Conservation (phyloP, 2,113 vertebrate species). For the Synodontis membranacea region DNA sequence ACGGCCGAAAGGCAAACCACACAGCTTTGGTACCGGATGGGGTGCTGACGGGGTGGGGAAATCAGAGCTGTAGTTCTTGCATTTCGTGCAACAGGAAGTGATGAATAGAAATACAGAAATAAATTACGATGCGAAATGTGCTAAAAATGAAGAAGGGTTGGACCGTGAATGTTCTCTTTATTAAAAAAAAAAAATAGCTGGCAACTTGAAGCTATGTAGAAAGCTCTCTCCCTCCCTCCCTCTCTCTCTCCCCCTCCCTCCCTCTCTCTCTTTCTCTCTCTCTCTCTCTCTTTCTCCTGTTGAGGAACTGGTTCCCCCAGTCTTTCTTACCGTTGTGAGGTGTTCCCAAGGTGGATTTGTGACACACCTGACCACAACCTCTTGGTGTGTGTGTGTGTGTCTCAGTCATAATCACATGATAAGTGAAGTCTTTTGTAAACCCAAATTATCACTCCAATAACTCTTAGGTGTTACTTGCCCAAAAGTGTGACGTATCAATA, state of each 20-base stretch:
- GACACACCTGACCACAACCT: conserved; percentile 39
- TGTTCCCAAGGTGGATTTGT: conserved; percentile 55
- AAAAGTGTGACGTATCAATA: background rate
- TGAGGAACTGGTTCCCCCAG: conserved; percentile 56
- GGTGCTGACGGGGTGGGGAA: too few species aligned
- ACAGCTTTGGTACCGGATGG: too few species aligned
- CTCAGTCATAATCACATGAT: background rate
- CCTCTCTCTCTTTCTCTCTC: conserved; percentile 7
- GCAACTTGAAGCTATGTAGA: background rate
- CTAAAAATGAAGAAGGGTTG: background rate
- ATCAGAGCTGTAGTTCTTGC: too few species aligned
- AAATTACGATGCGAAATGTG: background rate
- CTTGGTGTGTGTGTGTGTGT: conserved; percentile 31
- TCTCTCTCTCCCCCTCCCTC: background rate
- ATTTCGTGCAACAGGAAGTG: too few species aligned
- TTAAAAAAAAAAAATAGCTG: background rate
- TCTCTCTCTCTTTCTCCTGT: background rate
- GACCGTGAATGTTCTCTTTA: background rate
- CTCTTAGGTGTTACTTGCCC: background rate
- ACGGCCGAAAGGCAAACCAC: too few species aligned
- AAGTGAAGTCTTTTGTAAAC: background rate
- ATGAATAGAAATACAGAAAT: background rate
- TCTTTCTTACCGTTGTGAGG: conserved; percentile 55
- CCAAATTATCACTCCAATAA: background rate
- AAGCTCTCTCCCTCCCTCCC: background rate